A percentile compares a stretch with the other conserved stretches of the same genome.
Conservation (phyloP, 2,797 vertebrate species). For the Acanthornis magna region DNA sequence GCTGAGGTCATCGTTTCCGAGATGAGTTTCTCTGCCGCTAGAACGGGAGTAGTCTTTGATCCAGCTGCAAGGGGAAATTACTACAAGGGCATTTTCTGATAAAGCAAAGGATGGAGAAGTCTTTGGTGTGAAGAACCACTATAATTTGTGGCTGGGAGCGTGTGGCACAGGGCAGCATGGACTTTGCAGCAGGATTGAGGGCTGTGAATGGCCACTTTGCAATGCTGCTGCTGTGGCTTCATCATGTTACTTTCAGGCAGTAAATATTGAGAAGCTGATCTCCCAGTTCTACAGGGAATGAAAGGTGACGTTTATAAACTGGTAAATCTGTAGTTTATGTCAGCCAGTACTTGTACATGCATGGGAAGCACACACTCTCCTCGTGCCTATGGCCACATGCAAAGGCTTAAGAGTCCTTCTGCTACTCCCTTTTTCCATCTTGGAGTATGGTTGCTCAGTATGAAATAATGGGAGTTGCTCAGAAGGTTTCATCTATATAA, state of each 20-base stretch:
- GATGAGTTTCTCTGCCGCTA: neutral
- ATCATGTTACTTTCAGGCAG: neutral
- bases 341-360: fast-evolving
- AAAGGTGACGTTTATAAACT: neutral
- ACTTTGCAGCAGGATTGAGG: neutral
- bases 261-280: neutral
- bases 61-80: neutral
- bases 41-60: neutral
- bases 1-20: neutral
- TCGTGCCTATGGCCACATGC: neutral
- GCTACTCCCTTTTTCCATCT: neutral
- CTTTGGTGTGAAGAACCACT: neutral
- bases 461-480: neutral
- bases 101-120: neutral
- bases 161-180: fast-evolving
- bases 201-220: neutral
- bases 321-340: neutral
- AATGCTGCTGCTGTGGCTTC: neutral
- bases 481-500: neutral
- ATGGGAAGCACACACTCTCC: neutral
- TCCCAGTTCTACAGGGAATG: neutral
- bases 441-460: neutral
- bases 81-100: neutral
- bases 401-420: neutral
- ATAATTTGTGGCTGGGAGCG: neutral